Evolutionary conservation across 2,113 vertebrate genomes (phyloP).

Genomic region (Isichthys henryi): DNA sequence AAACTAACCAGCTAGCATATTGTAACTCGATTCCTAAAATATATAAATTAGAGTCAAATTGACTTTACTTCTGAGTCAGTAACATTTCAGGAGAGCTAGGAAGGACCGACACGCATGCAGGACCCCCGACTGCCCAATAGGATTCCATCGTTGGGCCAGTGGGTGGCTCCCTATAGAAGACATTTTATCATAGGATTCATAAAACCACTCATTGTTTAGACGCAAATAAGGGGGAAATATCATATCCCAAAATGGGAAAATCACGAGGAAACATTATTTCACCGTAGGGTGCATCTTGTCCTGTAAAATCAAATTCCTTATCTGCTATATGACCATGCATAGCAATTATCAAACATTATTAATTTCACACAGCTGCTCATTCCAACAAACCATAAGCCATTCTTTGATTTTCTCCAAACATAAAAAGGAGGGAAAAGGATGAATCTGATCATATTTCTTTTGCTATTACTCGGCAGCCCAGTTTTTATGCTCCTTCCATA

Average conservation of each 20-base stretch:
- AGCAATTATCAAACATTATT: background rate
- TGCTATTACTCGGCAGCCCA: background rate
- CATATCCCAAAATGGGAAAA: background rate
- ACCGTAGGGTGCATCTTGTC: background rate
- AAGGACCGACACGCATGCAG: background rate
- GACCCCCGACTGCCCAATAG: background rate
- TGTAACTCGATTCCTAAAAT: background rate
- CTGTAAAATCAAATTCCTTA: background rate
- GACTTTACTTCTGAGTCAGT: background rate
- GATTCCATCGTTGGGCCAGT: background rate
- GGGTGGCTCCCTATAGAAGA: background rate
- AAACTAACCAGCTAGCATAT: background rate
- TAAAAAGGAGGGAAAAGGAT: background rate
- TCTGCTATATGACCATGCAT: background rate
- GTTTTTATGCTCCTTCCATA: background rate
- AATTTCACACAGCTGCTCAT: background rate
- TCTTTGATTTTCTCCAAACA: background rate
- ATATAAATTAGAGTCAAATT: background rate
- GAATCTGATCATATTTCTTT: background rate
- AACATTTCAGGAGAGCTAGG: background rate
- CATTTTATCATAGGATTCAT: background rate
- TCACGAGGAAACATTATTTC: background rate
- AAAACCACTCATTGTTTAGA: background rate
- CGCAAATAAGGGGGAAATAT: background rate
- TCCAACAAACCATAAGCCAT: background rate